Evolutionary conservation across 2,888 invertebrate genomes (phyloP).

Genomic region (Nemoura dubitans): DNA sequence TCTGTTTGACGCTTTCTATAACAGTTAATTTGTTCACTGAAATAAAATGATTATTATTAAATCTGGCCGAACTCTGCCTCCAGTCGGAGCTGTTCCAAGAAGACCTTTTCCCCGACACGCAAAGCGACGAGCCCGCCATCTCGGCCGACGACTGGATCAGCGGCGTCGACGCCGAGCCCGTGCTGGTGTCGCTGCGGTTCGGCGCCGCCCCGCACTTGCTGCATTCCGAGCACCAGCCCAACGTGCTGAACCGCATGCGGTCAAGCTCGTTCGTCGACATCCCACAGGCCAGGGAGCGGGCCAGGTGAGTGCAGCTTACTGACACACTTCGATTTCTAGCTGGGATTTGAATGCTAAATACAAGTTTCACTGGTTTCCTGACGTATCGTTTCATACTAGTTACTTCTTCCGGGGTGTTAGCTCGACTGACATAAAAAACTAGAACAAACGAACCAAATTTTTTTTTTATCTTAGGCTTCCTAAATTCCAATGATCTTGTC

Average conservation of each 20-base stretch:
- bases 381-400: too few relatives aligned
- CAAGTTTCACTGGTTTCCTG: too few relatives aligned
- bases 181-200: constrained; percentile 91
- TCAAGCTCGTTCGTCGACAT: constrained; percentile 49
- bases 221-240: constrained; percentile 67
- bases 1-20: too few relatives aligned
- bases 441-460: too few relatives aligned
- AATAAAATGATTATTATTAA: too few relatives aligned
- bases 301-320: not conserved
- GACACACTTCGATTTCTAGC: too few relatives aligned
- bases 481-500: too few relatives aligned
- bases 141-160: constrained; percentile 92
- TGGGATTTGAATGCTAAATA: not conserved
- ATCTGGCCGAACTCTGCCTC: constrained; percentile 48
- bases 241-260: constrained; percentile 78
- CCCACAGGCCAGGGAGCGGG: not conserved
- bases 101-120: constrained; percentile 95
- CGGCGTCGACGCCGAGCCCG: constrained; percentile 89
- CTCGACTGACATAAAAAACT: too few relatives aligned
- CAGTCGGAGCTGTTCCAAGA: constrained; percentile 95
- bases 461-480: too few relatives aligned
- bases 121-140: constrained; percentile 87
- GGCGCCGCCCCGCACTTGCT: constrained; percentile 70
- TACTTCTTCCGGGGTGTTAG: too few relatives aligned
- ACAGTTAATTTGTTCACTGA: too few relatives aligned